Percentiles rank a stretch among this genome's conserved stretches.
Conservation (phyloP, 2,113 vertebrate species). For the Chelonoidis abingdonii region DNA sequence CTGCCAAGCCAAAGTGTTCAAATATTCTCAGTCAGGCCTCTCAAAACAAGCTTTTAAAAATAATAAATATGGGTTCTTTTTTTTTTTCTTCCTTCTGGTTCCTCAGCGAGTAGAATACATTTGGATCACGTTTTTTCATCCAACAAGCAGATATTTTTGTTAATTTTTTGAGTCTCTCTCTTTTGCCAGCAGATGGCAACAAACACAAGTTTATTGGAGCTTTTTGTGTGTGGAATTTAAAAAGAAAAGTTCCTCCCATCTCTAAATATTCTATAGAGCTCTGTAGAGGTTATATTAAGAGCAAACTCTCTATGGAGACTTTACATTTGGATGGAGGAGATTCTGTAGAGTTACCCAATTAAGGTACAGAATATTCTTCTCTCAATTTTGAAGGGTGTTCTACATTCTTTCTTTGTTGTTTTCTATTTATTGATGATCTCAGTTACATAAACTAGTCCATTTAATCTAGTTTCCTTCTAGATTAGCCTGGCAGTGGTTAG, state of each 20-base stretch:
- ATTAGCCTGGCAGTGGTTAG: neutral
- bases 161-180: neutral
- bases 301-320: neutral
- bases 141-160: neutral
- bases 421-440: neutral
- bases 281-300: neutral
- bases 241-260: neutral
- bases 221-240: neutral
- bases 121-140: neutral
- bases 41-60: neutral
- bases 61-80: neutral
- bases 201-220: neutral
- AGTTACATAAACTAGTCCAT: rapidly evolving
- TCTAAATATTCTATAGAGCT: neutral
- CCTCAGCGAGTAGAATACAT: neutral
- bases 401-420: no score
- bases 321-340: neutral
- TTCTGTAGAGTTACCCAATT: neutral
- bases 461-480: no score
- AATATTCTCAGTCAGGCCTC: neutral
- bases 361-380: neutral
- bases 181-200: slow-evolving; percentile 33
- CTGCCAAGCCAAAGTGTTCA: neutral
- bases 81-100: neutral
- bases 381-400: neutral